Conservation (phyloP, 2,113 vertebrate species). For the Eublepharis macularius region DNA sequence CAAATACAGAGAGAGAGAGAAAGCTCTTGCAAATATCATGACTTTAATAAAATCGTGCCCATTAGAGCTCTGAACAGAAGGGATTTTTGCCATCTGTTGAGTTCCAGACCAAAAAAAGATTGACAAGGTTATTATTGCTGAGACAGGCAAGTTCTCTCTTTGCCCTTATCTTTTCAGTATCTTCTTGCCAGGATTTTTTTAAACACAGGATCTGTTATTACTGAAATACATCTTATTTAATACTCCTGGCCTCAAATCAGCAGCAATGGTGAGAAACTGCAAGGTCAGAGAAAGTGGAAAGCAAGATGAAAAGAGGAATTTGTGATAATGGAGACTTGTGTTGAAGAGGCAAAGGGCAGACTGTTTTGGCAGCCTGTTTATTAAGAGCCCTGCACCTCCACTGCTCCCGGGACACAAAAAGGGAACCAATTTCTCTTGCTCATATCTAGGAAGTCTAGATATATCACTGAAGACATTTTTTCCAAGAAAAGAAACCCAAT, state of each 20-base stretch:
- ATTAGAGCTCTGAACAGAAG: neutral
- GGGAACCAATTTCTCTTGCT: neutral
- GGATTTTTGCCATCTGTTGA: conserved; percentile 21
- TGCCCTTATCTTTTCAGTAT: conserved; percentile 7
- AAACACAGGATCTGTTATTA: neutral
- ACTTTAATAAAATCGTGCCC: conserved; percentile 7
- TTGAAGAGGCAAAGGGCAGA: neutral
- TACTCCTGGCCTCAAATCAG: conserved; percentile 12
- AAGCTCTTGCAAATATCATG: neutral
- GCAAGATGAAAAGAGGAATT: neutral
- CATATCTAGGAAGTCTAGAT: neutral
- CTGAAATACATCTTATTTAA: conserved; percentile 30
- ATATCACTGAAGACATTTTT: neutral
- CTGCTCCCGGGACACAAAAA: neutral
- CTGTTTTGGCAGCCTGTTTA: neutral
- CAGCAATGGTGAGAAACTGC: conserved; percentile 4
- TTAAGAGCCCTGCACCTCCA: neutral
- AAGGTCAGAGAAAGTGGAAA: conserved; percentile 26
- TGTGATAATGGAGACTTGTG: neutral
- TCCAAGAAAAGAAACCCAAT: neutral
- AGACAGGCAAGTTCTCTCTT: conserved; percentile 6
- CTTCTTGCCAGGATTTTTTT: neutral
- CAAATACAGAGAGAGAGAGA: neutral
- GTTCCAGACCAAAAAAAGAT: neutral
- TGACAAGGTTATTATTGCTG: conserved; percentile 14